Evolutionary conservation across 2,888 invertebrate genomes (phyloP), one percentile per base, ranked within the genome.

Genomic region (Amphimallon solstitiale): DNA sequence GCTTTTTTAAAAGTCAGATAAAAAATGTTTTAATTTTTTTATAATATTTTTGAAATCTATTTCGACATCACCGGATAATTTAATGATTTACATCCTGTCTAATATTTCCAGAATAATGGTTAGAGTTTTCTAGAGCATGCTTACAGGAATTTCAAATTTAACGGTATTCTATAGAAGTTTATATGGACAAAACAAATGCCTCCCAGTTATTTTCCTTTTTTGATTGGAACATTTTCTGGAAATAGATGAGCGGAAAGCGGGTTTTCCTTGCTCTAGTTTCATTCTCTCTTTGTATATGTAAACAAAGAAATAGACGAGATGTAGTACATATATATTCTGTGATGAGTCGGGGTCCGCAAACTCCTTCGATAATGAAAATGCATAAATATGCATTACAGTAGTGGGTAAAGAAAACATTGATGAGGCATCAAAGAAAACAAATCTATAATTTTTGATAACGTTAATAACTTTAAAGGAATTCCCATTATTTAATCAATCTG

Each of bases 211-310:
- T 56, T 56, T 43, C 23, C 56, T 56, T 56, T 54, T 56, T 56
- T 56, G 56, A 56, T 56, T 56, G 56, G 56, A 56, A 56, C 29
- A 56, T 43, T 43, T 56, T 14, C 56, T 35, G 40, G 12, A 23
- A 56, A 56, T 23, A 23, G 43, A 23, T 43, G 14, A 23, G 29
- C 14, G 56, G 14, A 40, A 56, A 40, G 23, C 56, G 21, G 9
- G 56, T 40, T 29, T 56, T 56, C 56, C 15, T 43, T 23, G 40
- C 43, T 43, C 40, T 15, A 43, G 54, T 15, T 56, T 23, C 40
- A 19, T 43, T 56, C 19, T 40, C 4, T 56, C 23, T 43, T 56
- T 23, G 14, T 23, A 56, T n/a, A 29, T 14, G 56, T 43, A 56
- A 56, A 56, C 56, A 56, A 40, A 56, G 43, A 56, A 10, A n/a